Evolutionary conservation across 2,888 invertebrate genomes (phyloP).

Genomic region (Tryphoninae sp.): DNA sequence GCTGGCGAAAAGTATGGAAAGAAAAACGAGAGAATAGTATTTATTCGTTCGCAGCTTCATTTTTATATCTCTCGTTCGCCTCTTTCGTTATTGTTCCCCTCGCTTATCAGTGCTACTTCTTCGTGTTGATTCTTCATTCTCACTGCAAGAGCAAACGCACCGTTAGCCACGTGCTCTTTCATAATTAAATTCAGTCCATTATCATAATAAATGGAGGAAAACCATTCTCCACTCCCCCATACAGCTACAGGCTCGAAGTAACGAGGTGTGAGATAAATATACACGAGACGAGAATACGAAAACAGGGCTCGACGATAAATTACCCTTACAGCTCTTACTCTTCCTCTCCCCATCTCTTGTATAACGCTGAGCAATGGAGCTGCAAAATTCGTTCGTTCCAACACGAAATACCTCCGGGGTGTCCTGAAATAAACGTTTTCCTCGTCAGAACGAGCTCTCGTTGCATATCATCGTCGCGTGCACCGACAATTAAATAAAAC

Average conservation of each 20-base stretch:
- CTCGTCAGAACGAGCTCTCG: slow-evolving; percentile 21
- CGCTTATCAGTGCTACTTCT: slow-evolving; percentile 24
- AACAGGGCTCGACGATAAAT: slow-evolving; percentile 29
- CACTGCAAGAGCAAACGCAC: background rate
- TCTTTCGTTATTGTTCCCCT: slow-evolving; percentile 5
- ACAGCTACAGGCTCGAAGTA: background rate
- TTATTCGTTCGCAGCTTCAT: slow-evolving; percentile 1
- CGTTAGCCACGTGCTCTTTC: background rate
- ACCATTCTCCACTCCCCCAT: background rate
- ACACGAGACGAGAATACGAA: slow-evolving; percentile 33
- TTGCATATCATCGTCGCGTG: slow-evolving; percentile 21
- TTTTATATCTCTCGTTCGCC: background rate
- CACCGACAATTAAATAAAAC: slow-evolving; percentile 22
- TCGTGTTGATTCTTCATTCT: slow-evolving; percentile 18
- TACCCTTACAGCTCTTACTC: slow-evolving; percentile 15
- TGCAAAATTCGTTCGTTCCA: slow-evolving; percentile 38
- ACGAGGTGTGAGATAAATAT: background rate
- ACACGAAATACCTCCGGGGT: slow-evolving; percentile 17
- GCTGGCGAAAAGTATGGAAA: background rate
- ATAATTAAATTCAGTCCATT: slow-evolving; percentile 46
- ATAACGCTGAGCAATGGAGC: background rate
- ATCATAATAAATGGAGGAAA: slow-evolving; percentile 37
- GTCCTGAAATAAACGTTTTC: slow-evolving; percentile 27
- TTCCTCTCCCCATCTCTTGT: background rate
- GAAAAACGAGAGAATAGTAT: background rate